Conservation (phyloP, 92 coral and sea anemone genomes). For the Parazoanthus swiftii region DNA sequence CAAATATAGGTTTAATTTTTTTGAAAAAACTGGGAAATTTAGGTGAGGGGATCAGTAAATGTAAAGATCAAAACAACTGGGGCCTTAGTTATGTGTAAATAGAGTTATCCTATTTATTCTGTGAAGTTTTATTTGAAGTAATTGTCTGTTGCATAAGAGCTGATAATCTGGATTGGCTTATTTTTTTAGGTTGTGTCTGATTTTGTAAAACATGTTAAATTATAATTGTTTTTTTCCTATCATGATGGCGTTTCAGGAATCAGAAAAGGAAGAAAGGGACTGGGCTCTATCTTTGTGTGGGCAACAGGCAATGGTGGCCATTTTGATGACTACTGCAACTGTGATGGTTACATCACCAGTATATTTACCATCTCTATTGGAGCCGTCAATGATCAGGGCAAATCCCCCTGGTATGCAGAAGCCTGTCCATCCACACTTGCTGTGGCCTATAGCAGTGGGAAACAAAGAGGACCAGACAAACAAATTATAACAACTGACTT, state of each 20-base stretch:
- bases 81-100: no score
- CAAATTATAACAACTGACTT: constrained; percentile 93
- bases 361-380: constrained; percentile 95
- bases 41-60: no score
- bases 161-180: no score
- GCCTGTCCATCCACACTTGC: constrained; percentile 98
- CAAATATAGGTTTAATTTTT: no score
- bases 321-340: constrained; percentile 90
- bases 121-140: no score
- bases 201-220: background rate
- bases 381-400: constrained; percentile 91
- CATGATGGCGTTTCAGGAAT: constrained; percentile 60
- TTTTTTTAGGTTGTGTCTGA: no score
- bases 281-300: constrained; percentile 99
- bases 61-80: no score
- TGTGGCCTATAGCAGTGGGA: constrained; percentile 96
- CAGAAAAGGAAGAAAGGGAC: constrained; percentile 88
- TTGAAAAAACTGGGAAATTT: no score
- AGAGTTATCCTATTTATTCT: no score
- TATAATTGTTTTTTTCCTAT: background rate
- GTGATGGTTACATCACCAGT: constrained; percentile 98
- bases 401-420: constrained; percentile 99
- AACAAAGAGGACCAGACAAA: constrained; percentile 65
- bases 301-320: constrained; percentile 99
- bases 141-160: no score